Conservation (phyloP, 2,888 invertebrate species). For the Hartigia nigra region DNA sequence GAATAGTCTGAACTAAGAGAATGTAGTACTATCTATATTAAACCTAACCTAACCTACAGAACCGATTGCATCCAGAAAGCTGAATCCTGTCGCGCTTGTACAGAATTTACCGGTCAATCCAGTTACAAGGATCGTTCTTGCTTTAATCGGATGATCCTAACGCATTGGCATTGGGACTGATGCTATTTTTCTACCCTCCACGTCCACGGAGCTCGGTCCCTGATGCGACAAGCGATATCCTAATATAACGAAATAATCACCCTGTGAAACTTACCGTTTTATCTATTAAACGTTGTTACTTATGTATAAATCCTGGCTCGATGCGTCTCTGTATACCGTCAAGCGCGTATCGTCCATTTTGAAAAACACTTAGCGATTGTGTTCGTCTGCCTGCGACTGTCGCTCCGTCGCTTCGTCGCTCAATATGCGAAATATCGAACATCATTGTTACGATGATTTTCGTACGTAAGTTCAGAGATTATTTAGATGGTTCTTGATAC, state of each 20-base stretch:
- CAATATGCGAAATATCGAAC: conserved; percentile 18
- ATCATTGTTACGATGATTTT: conserved; percentile 33
- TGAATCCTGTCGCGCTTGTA: neutral
- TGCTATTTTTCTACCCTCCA: conserved; percentile 21
- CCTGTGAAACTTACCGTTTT: conserved; percentile 6
- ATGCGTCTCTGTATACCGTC: conserved; percentile 1
- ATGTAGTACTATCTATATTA: neutral
- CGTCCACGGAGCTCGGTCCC: conserved; percentile 9
- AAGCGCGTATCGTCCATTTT: neutral
- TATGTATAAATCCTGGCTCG: conserved; percentile 4
- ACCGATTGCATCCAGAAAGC: neutral
- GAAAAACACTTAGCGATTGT: conserved; percentile 31
- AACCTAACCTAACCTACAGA: neutral
- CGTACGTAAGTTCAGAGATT: conserved; percentile 14
- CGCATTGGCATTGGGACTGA: neutral
- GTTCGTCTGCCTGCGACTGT: conserved; percentile 17
- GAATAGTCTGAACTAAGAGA: neutral
- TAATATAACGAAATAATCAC: neutral
- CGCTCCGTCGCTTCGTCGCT: neutral
- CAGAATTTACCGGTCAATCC: neutral
- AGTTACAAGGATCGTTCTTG: neutral
- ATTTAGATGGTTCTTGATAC: neutral
- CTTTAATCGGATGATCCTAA: neutral
- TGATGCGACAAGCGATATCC: neutral
- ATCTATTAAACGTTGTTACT: conserved; percentile 8